Conservation (phyloP, 1,140 invertebrate genomes). For the Thaumetopoea pityocampa region DNA sequence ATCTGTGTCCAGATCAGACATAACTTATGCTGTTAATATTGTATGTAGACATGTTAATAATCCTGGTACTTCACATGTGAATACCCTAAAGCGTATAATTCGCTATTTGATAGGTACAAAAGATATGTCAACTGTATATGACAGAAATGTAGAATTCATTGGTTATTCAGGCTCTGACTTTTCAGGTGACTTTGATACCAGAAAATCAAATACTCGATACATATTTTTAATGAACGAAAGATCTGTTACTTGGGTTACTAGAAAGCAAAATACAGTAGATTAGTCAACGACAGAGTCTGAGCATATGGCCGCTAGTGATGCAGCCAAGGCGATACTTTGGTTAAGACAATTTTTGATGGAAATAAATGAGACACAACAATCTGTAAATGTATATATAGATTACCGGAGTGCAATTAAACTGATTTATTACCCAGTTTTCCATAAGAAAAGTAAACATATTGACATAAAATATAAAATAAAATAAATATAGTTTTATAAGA, state of each 20-base stretch:
- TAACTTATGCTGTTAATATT: not conserved
- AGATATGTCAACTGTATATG: not conserved
- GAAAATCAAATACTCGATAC: constrained; percentile 42
- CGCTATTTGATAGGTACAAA: not conserved
- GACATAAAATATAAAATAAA: constrained; percentile 42
- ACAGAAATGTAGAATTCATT: constrained; percentile 9
- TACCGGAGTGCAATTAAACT: constrained; percentile 40
- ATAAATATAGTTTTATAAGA: constrained; percentile 43
- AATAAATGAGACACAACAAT: constrained; percentile 13
- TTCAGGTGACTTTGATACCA: constrained; percentile 33
- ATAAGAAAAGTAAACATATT: constrained; percentile 43
- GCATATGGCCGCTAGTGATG: constrained; percentile 38
- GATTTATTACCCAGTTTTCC: constrained; percentile 35
- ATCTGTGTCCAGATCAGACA: constrained; percentile 5
- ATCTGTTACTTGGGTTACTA: constrained; percentile 44
- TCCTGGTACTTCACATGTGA: not conserved
- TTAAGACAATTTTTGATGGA: constrained; percentile 34
- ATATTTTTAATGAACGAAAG: constrained; percentile 30
- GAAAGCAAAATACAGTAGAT: constrained; percentile 44
- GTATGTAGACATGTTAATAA: constrained; percentile 3
- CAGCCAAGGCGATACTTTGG: constrained; percentile 46
- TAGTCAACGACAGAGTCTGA: constrained; percentile 65
- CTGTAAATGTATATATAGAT: constrained; percentile 35
- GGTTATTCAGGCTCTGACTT: constrained; percentile 51
- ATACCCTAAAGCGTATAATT: not conserved